Evolutionary conservation across 2,797 vertebrate genomes (phyloP).

Genomic region (Telmatherina bonti): DNA sequence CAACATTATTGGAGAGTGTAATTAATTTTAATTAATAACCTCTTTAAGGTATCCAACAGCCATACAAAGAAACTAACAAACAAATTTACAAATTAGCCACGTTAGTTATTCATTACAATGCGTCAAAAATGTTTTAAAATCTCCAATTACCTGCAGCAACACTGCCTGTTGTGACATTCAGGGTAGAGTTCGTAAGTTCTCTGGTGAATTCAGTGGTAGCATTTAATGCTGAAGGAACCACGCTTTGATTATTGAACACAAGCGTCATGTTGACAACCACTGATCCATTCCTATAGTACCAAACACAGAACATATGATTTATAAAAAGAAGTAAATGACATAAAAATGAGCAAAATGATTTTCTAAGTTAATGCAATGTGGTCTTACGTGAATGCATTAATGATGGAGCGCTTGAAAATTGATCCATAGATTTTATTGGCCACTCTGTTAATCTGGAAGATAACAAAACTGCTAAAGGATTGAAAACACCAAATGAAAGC

Average conservation of each 20-base stretch:
- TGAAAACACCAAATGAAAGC: not conserved
- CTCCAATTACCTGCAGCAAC: constrained; percentile 41
- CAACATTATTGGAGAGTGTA: no score
- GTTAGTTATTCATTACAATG: no score
- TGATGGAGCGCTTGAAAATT: constrained; percentile 20
- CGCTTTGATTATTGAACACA: constrained; percentile 16
- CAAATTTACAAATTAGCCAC: no score
- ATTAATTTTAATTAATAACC: no score
- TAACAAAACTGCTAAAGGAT: not conserved
- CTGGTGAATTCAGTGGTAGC: not conserved
- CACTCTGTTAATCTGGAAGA: constrained; percentile 60
- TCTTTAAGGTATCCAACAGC: no score
- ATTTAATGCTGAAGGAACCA: constrained; percentile 24
- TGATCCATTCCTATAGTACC: constrained; percentile 59
- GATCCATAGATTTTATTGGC: not conserved
- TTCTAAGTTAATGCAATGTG: not conserved
- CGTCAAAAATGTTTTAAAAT: no score
- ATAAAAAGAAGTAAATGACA: fast-evolving
- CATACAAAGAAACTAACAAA: no score
- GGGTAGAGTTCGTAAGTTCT: constrained; percentile 1
- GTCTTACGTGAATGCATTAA: constrained; percentile 64
- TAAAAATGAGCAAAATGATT: not conserved
- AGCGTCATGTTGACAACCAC: constrained; percentile 36
- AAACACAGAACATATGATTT: not conserved
- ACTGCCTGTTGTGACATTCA: constrained; percentile 33